Evolutionary conservation across 2,113 vertebrate species (phyloP), one percentile per base, ranked within the genome.

Genomic region (Sinocyclocheilus maitianheensis): DNA sequence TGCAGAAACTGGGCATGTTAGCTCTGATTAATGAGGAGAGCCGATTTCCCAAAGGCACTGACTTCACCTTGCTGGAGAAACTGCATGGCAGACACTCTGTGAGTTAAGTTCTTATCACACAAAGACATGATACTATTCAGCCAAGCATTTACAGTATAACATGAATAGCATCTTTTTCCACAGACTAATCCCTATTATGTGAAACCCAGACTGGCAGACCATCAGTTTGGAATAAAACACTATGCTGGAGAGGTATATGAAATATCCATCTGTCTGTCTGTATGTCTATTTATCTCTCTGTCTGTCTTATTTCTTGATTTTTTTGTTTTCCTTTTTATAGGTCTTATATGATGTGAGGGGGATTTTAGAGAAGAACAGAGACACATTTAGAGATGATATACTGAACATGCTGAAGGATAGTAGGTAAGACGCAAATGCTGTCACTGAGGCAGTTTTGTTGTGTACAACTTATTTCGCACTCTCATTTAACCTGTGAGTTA

Each of bases 21-120:
- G 96, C 97, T 18, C 91, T 98, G 9, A 95, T 98, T 89, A 98
- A 98, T 77, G 97, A 98, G 92, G 97, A 98, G 91, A 98, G 97
- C 92, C 94, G 97, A 87, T 98, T 98, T 88, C 97, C 97, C 74
- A 98, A 98, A 95, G 97, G 97, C 87, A 98, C 97, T 74, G 97
- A 98, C 91, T 95, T 94, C 92, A 98, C 97, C 87, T 93, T 98
- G 90, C 93, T 97, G 92, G 97, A 97, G 94, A 98, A 98, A 90
- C 90, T 98, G 90, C 96, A 98, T 92, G 96, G 94, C 91, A 94
- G 97, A 91, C 97, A 97, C 92, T 94, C 95, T 81, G 97, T 98
- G 91, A 95, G 97, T 94, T 53, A 5, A 16, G 83, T 51, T 74
- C 3, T 65, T 20, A 74, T 83, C 83, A 91, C 81, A 40, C 67